Conservation (phyloP, 2,888 invertebrate genomes). For the Girardia tigrina region DNA sequence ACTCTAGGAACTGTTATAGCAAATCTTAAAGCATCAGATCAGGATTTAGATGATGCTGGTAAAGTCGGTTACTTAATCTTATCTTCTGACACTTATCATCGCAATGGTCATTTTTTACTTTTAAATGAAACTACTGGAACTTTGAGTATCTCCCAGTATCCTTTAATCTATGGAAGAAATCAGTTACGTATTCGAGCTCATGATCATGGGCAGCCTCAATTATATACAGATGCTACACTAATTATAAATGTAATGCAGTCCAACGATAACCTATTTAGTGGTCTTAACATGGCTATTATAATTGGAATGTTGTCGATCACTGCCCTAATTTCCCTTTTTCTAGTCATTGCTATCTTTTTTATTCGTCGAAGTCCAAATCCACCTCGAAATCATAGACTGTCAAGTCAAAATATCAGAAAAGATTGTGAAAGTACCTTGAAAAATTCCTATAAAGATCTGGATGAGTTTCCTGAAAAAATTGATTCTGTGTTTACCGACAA, state of each 20-base stretch:
- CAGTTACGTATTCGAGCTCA: background rate
- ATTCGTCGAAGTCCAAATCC: background rate
- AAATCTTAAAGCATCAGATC: background rate
- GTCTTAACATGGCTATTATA: background rate
- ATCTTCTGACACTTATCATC: background rate
- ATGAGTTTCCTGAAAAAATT: background rate
- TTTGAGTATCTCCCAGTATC: background rate
- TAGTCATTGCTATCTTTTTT: background rate
- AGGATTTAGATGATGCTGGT: background rate
- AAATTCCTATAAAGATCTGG: slow-evolving; percentile 1
- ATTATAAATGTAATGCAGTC: background rate
- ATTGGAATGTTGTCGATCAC: slow-evolving; percentile 6
- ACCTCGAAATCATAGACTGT: background rate
- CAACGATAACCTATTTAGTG: slow-evolving; percentile 8
- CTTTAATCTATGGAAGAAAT: background rate
- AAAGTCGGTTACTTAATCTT: background rate
- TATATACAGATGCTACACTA: background rate
- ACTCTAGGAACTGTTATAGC: background rate
- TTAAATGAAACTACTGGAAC: background rate
- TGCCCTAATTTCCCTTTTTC: background rate
- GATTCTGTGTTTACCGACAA: background rate
- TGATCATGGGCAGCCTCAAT: background rate
- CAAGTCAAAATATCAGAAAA: slow-evolving; percentile 7
- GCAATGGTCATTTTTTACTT: background rate
- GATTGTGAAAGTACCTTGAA: background rate